Evolutionary conservation across 2,113 vertebrate genomes (phyloP).

Genomic region (Geococcyx californianus): DNA sequence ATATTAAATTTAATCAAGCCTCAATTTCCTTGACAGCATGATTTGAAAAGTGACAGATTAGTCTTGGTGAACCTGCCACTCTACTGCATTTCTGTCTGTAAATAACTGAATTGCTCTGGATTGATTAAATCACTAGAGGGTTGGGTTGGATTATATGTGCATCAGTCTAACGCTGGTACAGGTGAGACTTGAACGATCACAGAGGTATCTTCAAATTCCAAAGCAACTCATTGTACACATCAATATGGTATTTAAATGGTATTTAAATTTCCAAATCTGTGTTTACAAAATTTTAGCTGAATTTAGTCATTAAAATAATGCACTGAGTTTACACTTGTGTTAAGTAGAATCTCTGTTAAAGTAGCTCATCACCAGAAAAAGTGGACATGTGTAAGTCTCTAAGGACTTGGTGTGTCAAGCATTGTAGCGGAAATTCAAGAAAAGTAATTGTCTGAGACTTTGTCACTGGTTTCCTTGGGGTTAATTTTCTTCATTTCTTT

Average conservation of each 20-base stretch:
- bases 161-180: not conserved
- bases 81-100: not conserved
- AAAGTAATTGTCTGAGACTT: not conserved
- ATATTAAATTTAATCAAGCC: not conserved
- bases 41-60: not conserved
- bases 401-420: not conserved
- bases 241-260: not conserved
- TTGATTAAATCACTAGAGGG: no score
- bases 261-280: not conserved
- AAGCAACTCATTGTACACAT: not conserved
- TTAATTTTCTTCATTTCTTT: not conserved
- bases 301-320: no score
- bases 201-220: not conserved
- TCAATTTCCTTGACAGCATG: not conserved
- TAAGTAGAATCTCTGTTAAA: not conserved
- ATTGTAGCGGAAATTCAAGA: not conserved
- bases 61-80: not conserved
- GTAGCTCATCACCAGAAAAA: not conserved
- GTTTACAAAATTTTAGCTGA: not conserved
- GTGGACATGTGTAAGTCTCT: accelerated
- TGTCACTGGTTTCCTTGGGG: not conserved
- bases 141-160: not conserved
- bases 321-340: not conserved
- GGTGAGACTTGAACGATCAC: not conserved
- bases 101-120: not conserved